Base-by-base conservation (phyloP, 2,113 vertebrate genomes). In the Blennius ocellaris region DNA sequence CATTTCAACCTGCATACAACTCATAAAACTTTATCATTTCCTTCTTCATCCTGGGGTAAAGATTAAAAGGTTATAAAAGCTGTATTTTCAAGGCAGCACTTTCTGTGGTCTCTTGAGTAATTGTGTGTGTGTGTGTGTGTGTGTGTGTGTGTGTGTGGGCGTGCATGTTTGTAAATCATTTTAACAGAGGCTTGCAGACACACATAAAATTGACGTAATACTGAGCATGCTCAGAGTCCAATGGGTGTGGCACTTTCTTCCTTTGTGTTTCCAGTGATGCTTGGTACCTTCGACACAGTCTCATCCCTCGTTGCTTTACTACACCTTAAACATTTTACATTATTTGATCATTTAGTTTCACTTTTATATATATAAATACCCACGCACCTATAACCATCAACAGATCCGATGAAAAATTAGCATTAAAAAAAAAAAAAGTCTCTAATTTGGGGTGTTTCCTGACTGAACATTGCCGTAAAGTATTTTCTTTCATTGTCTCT, bases 211-310 rank as follows among this genome's bases (percentile, higher is more conserved):
- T 90, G 87, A 93, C 57, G 76, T 88, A 77, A 84, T 85, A 69
- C 87, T 76, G 83, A 83, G 81, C 81, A 89, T 87, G 91, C 85
- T 84, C 87, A 16, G 85, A 85, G 54, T 65, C 0, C 5, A 63
- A 67, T 74, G 86, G 87, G 88, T 78, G 88, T 85, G 90, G 85
- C 53, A 37, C 49, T 55, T 11, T 72, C 39, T 70, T 17, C 10
- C 69, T 77, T 81, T 73, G 61, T 82, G 67, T 69, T 49, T 52
- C 21, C 30, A 1, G 30, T 51, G 68, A 49, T 57, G 37, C 12
- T 47, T 11, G 38, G 17, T 49, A 53, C 48, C 73, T 74, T 78
- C 48, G 5, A 44, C 16, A 41, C 38, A 70, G 11, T 62, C 7
- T 8, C 12, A 9, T 40, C 3, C 16, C 52, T 52, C 36, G 39